Evolutionary conservation across 2,888 invertebrate genomes (phyloP), one percentile per base, ranked within the genome.

Genomic region (Mycalesis mineus): DNA sequence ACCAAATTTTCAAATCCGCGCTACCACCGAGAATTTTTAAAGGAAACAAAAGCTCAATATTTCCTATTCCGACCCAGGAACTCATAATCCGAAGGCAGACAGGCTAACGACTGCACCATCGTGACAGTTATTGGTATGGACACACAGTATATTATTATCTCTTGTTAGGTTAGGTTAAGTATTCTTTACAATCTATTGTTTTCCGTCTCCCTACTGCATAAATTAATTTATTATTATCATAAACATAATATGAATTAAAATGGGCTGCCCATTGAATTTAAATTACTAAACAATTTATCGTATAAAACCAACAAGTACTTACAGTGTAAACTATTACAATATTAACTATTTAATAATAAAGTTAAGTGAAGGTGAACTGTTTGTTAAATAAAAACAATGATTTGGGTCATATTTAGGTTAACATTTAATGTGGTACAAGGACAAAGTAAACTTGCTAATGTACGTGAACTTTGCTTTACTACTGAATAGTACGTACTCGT

Each of bases 351-450:
- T 7, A 42, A 29, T 44, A 33, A 36, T 36, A 22, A 22, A 22
- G 22, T 22, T 22, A 2, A 5, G 3, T 22, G 36, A 4, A 36
- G 11, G 36, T 36, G 11, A 7, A 31, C 6, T 31, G 14, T 14
- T 47, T 47, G 47, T 47, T 33, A 33, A 1, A 31, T 33, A 9
- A 11, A 47, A 33, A 47, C 33, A 47, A 47, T 47, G 47, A 47
- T 33, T 15, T 33, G 33, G 33, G 47, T 33, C 31, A 47, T 33
- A 33, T 33, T 45, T 33, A 44, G 44, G 44, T 28, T 44, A 44
- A 13, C 29, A n/a, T n/a, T n/a, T 13, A 44, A 44, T 44, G 29
- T 29, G 4, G 44, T 8, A 29, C 44, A 44, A 44, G 44, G 44
- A 8, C 29, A 29, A 28, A 44, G 8, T 41, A 6, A 2, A 36